Evolutionary conservation across 2,113 vertebrate genomes (phyloP).

Genomic region (Scopus umbretta): DNA sequence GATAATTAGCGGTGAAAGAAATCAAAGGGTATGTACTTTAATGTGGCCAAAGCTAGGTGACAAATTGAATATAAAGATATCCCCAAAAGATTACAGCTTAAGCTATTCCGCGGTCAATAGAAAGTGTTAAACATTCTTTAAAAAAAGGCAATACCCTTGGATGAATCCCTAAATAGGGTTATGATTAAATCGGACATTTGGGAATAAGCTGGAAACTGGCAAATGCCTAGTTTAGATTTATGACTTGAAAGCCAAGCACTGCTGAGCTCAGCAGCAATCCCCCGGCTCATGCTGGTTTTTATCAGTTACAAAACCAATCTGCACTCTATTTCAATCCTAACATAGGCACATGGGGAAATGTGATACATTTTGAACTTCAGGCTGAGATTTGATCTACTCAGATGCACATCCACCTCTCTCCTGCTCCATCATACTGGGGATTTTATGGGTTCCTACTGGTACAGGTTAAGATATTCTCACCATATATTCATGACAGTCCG

Average conservation of each 20-base stretch:
- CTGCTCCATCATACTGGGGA: neutral
- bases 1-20: neutral
- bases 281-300: neutral
- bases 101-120: neutral
- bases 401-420: neutral
- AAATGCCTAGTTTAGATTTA: neutral
- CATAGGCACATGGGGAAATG: neutral
- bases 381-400: neutral
- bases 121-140: neutral
- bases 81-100: neutral
- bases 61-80: neutral
- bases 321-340: neutral
- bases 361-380: neutral
- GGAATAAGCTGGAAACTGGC: constrained; percentile 31
- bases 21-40: neutral
- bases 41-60: neutral
- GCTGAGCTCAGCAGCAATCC: constrained; percentile 48
- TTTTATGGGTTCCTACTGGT: neutral
- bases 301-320: constrained; percentile 35
- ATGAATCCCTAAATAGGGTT: constrained; percentile 23
- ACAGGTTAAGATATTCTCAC: neutral
- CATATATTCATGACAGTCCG: neutral
- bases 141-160: constrained; percentile 14
- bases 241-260: constrained; percentile 2
- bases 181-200: constrained; percentile 45